These are phyloP conservation scores for Odontothrips loti DNA, from an alignment of 2,888 invertebrate species.

Conservation along the genomic window DNA sequence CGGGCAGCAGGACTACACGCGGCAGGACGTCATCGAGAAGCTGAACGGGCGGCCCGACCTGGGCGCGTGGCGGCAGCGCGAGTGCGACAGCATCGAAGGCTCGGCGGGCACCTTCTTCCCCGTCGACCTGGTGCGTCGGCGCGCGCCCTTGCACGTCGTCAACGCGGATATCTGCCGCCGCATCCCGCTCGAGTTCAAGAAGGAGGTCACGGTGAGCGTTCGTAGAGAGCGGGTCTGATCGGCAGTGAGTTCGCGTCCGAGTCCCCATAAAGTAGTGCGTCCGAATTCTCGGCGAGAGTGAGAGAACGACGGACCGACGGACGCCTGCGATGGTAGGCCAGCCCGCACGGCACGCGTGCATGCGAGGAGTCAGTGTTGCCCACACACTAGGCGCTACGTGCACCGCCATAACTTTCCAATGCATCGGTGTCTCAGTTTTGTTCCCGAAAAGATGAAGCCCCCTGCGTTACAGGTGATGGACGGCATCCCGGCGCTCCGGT, in stretches of 20 bases:
- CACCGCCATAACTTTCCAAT: no score
- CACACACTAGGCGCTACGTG: background rate
- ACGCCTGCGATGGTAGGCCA: no score
- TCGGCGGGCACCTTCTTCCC: slow-evolving; percentile 73
- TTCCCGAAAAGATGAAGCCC: no score
- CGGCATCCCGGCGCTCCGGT: slow-evolving; percentile 54
- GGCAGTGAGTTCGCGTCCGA: slow-evolving; percentile 29
- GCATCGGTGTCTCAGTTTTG: no score
- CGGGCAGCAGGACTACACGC: slow-evolving; percentile 58
- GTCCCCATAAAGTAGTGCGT: no score
- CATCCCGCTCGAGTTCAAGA: slow-evolving; percentile 59
- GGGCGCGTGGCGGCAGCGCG: slow-evolving; percentile 60
- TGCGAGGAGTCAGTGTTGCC: background rate
- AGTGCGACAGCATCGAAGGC: slow-evolving; percentile 67
- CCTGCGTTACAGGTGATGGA: slow-evolving; percentile 39
- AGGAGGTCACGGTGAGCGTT: slow-evolving; percentile 51
- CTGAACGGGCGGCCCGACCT: slow-evolving; percentile 58
- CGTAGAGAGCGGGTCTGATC: no score
- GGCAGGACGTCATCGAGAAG: slow-evolving; percentile 60
- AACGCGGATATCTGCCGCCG: slow-evolving; percentile 66
- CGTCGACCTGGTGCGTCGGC: slow-evolving; percentile 47
- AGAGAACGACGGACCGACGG: no score
- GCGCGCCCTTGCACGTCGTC: slow-evolving; percentile 55
- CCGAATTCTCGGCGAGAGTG: no score
- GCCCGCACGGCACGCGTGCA: background rate